Evolutionary conservation across 2,113 vertebrate genomes (phyloP), one percentile per base, ranked within the genome.

Genomic region (Telmatochromis brichardi): DNA sequence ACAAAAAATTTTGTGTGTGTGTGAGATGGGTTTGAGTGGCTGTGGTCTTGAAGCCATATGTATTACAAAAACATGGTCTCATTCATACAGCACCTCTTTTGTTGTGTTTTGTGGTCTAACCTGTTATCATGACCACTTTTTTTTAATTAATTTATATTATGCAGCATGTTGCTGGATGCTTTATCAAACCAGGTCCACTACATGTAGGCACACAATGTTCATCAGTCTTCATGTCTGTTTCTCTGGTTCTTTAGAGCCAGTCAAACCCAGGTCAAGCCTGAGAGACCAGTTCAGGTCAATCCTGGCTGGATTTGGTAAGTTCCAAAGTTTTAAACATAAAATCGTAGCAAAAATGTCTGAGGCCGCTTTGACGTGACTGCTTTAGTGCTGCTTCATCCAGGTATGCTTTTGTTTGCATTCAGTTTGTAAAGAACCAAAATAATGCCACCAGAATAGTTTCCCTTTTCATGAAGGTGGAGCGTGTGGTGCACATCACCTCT

Each of bases 281-380:
- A 88, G 53, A 93, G n/a, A 83, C 79, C 88, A 57, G 83, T 90
- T 91, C 94, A 95, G 93, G 94, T 96, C 88, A 96, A 96, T 86
- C 95, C 95, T 89, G 95, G 95, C 78, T 96, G 95, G 95, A 95
- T 96, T 88, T 96, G 94, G 95, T 95, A 81, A 96, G 95, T 96
- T 45, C 33, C 21, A 2, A 14, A 23, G 50, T 60, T 80, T 28
- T 76, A 10, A 50, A 28, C 13, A 5, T 21, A 45, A 26, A 23
- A 14, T 9, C 13, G 5, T n/a, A 53, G 15, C 65, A 26, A 31
- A 73, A 19, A 6, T 53, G 28, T 53, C 17, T 42, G 23, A 26
- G 26, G 8, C 33, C 0, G 7, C 51, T 54, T 21, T 33, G 5
- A n/a, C 6, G 2, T 9, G 7, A 2, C 5, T 58, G 83, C 84